Base-by-base conservation (phyloP, 2,888 invertebrate genomes). In the Apotomis betuletana region DNA sequence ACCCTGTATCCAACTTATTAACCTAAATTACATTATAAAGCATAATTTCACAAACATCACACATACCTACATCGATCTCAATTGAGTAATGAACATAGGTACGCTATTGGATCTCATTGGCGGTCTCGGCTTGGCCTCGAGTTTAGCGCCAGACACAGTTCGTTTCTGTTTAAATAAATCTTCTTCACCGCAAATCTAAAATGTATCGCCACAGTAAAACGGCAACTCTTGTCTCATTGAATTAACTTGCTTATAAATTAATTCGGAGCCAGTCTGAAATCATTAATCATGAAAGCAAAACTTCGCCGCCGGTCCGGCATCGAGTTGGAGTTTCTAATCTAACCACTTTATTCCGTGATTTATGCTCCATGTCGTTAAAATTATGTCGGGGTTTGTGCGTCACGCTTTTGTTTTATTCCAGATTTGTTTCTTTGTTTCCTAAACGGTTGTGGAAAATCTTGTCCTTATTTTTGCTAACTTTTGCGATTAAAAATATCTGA, bases 231-330 rank as follows among this genome's bases (percentile, higher is more conserved):
- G 13, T 63, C 63, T 54, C 54, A 41, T 38, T 41, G 41, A 54
- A 63, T 63, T 38, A 63, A 63, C 38, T 63, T 63, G 54, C 52
- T 63, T 54, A 63, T 63, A 63, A 63, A 54, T 63, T 52, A 54
- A 54, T 52, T 52, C 54, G n/a, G 15, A 15, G 12, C 4, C 36
- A 49, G 15, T 49, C 52, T 41, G 38, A 10, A 54, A 9, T 38
- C 63, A 63, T 63, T 54, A 63, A 63, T 63, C 63, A 63, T 41
- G 52, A 63, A 13, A 27, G 38, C 13, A 52, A 13, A 63, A 54
- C 41, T 63, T 54, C 52, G 36, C 52, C 3, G 54, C 5, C 54
- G 52, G 63, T 38, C 52, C 63, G 63, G 63, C 10, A 38, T 41
- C 44, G 41, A 52, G 52, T 13, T 3, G 13, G 63, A 63, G 54